Conservation (phyloP, 2,888 invertebrate genomes). For the Spilosoma lubricipeda region DNA sequence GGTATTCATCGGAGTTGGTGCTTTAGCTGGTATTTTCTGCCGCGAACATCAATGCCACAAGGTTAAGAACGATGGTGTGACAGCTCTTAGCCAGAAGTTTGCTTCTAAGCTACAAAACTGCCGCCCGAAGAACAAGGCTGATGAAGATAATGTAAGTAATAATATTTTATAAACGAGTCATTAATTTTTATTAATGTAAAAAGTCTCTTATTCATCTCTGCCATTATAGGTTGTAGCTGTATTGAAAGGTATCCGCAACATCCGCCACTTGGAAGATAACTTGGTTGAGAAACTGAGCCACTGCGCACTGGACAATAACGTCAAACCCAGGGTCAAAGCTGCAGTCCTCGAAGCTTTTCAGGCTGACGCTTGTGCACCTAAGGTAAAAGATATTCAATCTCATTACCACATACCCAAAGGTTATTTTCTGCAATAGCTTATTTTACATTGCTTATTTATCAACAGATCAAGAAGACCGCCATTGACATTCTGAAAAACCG, state of each 20-base stretch:
- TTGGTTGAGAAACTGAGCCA: conserved; percentile 87
- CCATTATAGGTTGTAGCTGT: conserved; percentile 87
- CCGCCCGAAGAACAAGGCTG: conserved; percentile 87
- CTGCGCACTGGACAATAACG: conserved; percentile 87
- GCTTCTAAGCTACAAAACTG: conserved; percentile 89
- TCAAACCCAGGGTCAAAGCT: conserved; percentile 89
- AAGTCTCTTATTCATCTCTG: not conserved
- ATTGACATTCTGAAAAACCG: conserved; percentile 89
- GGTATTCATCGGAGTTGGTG: conserved; percentile 91
- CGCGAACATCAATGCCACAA: conserved; percentile 87
- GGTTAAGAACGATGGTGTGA: conserved; percentile 83
- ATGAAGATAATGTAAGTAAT: conserved; percentile 87
- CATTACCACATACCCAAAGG: not conserved
- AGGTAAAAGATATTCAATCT: conserved; percentile 62
- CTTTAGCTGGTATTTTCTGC: conserved; percentile 90
- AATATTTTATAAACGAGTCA: not conserved
- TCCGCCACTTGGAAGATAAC: conserved; percentile 88
- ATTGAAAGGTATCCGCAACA: conserved; percentile 93
- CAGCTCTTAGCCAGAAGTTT: conserved; percentile 88
- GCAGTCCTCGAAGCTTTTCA: conserved; percentile 93
- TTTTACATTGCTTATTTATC: not conserved
- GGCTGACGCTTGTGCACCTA: conserved; percentile 88
- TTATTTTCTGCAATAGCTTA: not conserved
- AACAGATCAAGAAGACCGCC: conserved; percentile 81
- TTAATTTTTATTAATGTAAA: not conserved